These are phyloP conservation scores for Geophilus truncorum DNA, from an alignment of 2,888 invertebrate species.

Conservation along the genomic window DNA sequence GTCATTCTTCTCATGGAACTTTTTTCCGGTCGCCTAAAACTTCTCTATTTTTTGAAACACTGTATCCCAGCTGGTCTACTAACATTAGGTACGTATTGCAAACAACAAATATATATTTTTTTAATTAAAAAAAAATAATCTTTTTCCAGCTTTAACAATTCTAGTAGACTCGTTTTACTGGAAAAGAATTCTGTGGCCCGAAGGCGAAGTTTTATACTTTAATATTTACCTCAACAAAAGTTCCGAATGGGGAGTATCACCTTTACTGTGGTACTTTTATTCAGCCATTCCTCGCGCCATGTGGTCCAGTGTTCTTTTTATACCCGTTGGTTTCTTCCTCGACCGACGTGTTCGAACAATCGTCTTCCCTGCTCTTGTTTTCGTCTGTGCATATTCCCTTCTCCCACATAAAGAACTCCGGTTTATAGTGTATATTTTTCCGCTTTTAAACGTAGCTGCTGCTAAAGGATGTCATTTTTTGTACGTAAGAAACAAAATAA, in stretches of 20 bases:
- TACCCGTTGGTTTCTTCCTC: constrained; percentile 69
- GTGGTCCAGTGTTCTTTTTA: constrained; percentile 69
- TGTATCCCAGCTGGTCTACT: constrained; percentile 47
- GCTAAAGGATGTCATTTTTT: constrained; percentile 81
- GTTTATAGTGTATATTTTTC: constrained; percentile 96
- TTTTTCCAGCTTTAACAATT: constrained; percentile 61
- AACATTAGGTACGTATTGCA: constrained; percentile 57
- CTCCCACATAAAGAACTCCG: constrained; percentile 96
- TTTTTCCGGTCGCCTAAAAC: constrained; percentile 61
- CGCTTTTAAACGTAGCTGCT: constrained; percentile 81
- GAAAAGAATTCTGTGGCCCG: constrained; percentile 86
- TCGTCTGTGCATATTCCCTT: constrained; percentile 85
- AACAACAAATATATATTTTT: neutral
- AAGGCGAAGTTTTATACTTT: constrained; percentile 94
- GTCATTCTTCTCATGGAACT: constrained; percentile 77
- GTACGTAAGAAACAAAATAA: constrained; percentile 62
- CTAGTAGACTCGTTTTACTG: constrained; percentile 88
- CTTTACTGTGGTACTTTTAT: constrained; percentile 97
- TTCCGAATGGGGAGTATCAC: constrained; percentile 94
- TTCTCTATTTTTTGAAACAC: constrained; percentile 50
- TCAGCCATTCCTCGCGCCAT: constrained; percentile 92
- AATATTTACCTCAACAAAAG: constrained; percentile 92
- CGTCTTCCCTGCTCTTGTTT: constrained; percentile 65
- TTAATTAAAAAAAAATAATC: neutral
- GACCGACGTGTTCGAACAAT: constrained; percentile 67